Evolutionary conservation across 2,797 vertebrate species (phyloP), one percentile per base, ranked within the genome.

Genomic region (Mormyrops attenuatus): DNA sequence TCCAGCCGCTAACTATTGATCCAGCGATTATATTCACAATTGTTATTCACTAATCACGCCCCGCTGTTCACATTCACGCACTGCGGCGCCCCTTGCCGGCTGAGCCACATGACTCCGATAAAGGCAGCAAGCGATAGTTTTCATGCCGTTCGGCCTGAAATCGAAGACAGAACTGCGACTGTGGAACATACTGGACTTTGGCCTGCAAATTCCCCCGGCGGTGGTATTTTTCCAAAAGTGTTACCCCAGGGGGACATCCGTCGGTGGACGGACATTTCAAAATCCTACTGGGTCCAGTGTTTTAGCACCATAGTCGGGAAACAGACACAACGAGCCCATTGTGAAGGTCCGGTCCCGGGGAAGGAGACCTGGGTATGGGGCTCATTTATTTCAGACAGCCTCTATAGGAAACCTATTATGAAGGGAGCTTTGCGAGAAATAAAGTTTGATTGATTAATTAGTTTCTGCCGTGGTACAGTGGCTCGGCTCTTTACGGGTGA

Each of bases 361-460:
- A 49, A 50, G 52, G 15, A 87, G 85, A 8, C 49, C 44, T 30
- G 49, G 22, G 44, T 52, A 85, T 49, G 44, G 22, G 13, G 13
- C n/a, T 50, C 49, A 87, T 87, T 55, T 87, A 87, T 38, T 87
- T 87, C 30, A 57, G 49, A 52, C 50, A 30, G 49, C 52, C 85
- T 53, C 85, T 87, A 20, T 52, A 26, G 85, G 85, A 87, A 30
- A 30, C 26, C 85, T 38, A 87, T 87, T 87, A 52, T 87, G 49
- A 85, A 85, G 84, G 49, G 44, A 85, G 8, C 49, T 50, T 52
- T 85, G 49, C 22, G 47, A 87, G 57, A 88, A 63, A 88, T 88
- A 88, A 88, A 88, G 55, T 44, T 63, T 63, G 86, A 88, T 88
- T 88, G 55, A 88, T 88, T 88, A 88, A 88, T 88, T 88, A 63